Conservation (phyloP, 2,113 vertebrate species). For the Chrysochloris asiatica region DNA sequence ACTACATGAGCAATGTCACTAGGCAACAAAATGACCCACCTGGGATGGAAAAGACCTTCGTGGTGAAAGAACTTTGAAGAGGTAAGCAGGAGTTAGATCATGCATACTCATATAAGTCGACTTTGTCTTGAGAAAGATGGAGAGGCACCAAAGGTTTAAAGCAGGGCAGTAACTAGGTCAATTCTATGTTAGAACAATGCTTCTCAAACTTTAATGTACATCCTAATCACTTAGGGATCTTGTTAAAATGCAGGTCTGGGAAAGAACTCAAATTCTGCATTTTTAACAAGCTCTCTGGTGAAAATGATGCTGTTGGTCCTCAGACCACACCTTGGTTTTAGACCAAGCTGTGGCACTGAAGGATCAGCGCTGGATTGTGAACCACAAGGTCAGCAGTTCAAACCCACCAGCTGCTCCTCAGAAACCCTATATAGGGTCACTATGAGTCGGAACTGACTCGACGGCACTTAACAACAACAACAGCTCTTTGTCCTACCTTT, state of each 20-base stretch:
- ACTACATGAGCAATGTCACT: neutral
- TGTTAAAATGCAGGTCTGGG: slow-evolving; percentile 18
- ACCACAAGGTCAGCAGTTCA: too few species aligned
- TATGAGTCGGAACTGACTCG: too few species aligned
- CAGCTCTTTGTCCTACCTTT: neutral
- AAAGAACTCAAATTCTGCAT: slow-evolving; percentile 26
- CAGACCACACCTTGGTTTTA: neutral
- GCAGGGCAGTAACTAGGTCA: neutral
- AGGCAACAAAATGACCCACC: neutral
- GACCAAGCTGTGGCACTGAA: neutral
- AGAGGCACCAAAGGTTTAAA: neutral
- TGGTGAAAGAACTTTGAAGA: neutral
- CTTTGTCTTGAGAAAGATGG: slow-evolving; percentile 16
- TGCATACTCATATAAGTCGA: neutral
- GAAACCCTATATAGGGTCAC: too few species aligned
- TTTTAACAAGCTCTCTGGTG: slow-evolving; percentile 32
- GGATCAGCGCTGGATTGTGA: too few species aligned
- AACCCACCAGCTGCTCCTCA: too few species aligned
- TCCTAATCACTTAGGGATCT: neutral
- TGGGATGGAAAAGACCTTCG: neutral
- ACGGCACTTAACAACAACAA: too few species aligned
- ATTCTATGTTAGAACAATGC: neutral
- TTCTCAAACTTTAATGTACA: slow-evolving; percentile 2
- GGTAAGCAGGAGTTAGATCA: neutral
- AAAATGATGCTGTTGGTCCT: neutral